These are phyloP conservation scores for Amphimedon queenslandica DNA, from an alignment of 37 sponge, comb jelly and placozoan genomes.

Conservation along the genomic window DNA sequence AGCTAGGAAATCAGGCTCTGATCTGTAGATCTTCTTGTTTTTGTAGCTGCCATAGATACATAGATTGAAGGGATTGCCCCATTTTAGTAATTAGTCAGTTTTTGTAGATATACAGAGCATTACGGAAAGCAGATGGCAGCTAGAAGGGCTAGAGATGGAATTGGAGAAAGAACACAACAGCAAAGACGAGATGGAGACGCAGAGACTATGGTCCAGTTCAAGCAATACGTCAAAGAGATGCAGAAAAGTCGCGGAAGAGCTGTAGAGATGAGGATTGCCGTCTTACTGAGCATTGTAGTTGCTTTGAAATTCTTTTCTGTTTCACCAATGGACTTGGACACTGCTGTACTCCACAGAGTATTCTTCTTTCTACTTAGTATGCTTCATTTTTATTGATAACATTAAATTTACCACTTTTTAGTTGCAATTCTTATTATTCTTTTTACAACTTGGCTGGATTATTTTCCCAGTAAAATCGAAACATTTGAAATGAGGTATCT, in stretches of 20 bases:
- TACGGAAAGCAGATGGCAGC: too few species aligned
- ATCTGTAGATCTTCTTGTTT: too few species aligned
- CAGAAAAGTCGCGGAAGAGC: constrained; percentile 10
- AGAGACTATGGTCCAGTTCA: background rate
- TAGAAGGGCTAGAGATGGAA: background rate
- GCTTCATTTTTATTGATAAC: background rate
- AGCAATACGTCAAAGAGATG: constrained; percentile 30
- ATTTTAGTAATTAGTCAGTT: too few species aligned
- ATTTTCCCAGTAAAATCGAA: constrained; percentile 40
- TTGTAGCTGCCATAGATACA: too few species aligned
- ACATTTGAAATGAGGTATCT: constrained; percentile 40
- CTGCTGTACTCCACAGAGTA: background rate
- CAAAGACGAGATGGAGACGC: background rate
- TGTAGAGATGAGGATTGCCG: constrained; percentile 36
- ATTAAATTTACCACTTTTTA: background rate
- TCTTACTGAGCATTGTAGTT: constrained; percentile 13
- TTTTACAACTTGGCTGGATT: constrained; percentile 73
- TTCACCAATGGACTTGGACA: background rate
- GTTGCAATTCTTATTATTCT: constrained; percentile 45
- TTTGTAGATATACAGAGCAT: too few species aligned
- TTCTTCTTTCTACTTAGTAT: constrained; percentile 15
- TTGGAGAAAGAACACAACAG: background rate
- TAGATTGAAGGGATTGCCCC: too few species aligned
- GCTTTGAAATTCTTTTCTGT: constrained; percentile 16
- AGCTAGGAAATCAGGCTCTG: too few species aligned